Percentiles rank a stretch among this genome's conserved stretches.
phyloP scores from a whole-genome alignment of 2,797 vertebrate species.

The Xenops minutus region DNA sequence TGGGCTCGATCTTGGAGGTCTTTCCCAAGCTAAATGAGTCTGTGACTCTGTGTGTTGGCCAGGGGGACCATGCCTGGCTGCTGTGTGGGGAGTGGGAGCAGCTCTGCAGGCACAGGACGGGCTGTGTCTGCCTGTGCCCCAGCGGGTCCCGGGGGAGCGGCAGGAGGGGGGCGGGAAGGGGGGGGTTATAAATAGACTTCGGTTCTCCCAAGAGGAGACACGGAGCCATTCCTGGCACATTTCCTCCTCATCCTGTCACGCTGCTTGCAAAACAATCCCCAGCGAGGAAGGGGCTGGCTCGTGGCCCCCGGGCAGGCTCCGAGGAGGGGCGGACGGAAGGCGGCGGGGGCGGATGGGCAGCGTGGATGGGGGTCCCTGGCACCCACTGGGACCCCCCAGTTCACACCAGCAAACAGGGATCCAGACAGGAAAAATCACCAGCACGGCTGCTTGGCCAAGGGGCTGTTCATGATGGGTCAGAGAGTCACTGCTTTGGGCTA shows the following conservation, averaged over 20 bases:
- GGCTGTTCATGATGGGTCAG: accelerated
- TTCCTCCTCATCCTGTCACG: slow-evolving; percentile 68
- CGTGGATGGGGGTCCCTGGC: accelerated
- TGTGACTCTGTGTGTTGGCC: accelerated
- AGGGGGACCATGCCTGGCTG: neutral
- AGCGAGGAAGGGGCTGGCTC: slow-evolving; percentile 25
- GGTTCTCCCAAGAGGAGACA: slow-evolving; percentile 17
- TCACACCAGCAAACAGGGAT: neutral
- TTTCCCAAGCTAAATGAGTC: accelerated
- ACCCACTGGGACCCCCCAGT: accelerated
- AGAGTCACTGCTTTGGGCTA: neutral
- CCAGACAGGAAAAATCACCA: accelerated
- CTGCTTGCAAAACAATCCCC: slow-evolving; percentile 49
- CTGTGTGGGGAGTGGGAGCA: neutral
- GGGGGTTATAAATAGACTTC: slow-evolving; percentile 51
- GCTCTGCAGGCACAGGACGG: neutral
- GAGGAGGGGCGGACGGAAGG: neutral
- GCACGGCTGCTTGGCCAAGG: accelerated
- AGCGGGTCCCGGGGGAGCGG: neutral
- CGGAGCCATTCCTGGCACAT: slow-evolving; percentile 59
- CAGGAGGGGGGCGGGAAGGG: neutral
- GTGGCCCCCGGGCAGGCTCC: neutral
- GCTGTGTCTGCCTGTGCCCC: neutral
- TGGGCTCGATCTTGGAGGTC: neutral
- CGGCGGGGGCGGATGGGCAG: accelerated